These are phyloP conservation scores for Pyrgilauda ruficollis DNA, from an alignment of 2,113 vertebrate species.

Conservation along the genomic window DNA sequence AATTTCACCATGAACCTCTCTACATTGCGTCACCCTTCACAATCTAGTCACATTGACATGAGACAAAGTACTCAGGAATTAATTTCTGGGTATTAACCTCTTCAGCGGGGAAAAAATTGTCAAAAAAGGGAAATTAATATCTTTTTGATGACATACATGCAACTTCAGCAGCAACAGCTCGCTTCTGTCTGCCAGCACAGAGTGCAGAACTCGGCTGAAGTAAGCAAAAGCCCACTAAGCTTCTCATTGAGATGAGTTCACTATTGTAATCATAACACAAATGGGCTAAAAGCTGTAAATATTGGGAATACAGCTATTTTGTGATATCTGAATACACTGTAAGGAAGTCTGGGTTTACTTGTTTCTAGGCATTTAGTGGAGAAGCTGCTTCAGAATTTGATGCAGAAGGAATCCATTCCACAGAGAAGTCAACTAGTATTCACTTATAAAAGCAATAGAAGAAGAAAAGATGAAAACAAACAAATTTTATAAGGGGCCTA, in stretches of 20 bases:
- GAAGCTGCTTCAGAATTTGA: not conserved
- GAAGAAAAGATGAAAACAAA: not conserved
- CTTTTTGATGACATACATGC: not conserved
- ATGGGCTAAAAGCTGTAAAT: not conserved
- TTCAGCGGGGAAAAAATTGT: not conserved
- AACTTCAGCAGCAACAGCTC: not conserved
- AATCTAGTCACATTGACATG: not conserved
- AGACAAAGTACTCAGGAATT: not conserved
- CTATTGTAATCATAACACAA: not conserved
- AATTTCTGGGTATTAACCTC: not conserved
- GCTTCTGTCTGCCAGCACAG: not conserved
- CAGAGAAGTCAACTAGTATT: not conserved
- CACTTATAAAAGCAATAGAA: not conserved
- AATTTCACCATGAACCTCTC: not conserved
- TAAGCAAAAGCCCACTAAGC: not conserved
- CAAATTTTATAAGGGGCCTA: accelerated
- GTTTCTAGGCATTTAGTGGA: not conserved
- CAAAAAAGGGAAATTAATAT: not conserved
- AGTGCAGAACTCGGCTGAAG: not conserved
- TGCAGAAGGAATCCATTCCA: not conserved
- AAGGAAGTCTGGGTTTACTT: not conserved
- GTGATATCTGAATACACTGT: not conserved
- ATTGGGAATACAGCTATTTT: not conserved
- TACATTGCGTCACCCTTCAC: not conserved
- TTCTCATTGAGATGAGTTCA: not conserved